Evolutionary conservation across 2,888 invertebrate species (phyloP).

Genomic region (Catocala fraxini): DNA sequence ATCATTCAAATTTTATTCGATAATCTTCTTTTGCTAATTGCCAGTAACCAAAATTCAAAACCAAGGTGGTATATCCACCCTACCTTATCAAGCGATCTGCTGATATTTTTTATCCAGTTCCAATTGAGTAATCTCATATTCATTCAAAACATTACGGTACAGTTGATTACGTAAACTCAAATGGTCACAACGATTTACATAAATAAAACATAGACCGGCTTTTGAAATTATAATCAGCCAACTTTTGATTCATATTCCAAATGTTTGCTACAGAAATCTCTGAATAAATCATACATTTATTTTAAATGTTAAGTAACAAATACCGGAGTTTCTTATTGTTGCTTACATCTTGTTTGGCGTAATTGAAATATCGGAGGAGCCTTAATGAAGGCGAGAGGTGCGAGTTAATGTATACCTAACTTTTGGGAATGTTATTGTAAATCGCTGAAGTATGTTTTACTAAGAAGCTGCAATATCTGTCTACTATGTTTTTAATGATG

Average conservation of each 20-base stretch:
- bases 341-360: conserved; percentile 48
- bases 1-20: no score
- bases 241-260: conserved; percentile 42
- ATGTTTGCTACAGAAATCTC: conserved; percentile 32
- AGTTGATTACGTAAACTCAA: conserved; percentile 37
- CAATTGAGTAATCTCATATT: background rate
- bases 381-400: conserved; percentile 55
- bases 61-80: no score
- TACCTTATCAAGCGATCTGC: no score
- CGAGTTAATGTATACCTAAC: conserved; percentile 8
- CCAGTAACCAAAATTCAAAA: no score
- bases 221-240: conserved; percentile 48
- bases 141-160: conserved; percentile 2
- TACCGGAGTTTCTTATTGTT: conserved; percentile 55
- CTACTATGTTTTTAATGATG: background rate
- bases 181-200: conserved; percentile 35
- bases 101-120: no score
- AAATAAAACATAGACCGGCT: conserved; percentile 34
- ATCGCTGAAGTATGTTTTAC: background rate
- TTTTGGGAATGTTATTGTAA: conserved; percentile 14
- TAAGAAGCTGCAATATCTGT: background rate
- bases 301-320: conserved; percentile 56
- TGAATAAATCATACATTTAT: conserved; percentile 57
- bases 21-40: no score
- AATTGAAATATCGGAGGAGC: conserved; percentile 61